Conservation (phyloP, 2,888 invertebrate genomes). For the Cyclophora albipunctata region DNA sequence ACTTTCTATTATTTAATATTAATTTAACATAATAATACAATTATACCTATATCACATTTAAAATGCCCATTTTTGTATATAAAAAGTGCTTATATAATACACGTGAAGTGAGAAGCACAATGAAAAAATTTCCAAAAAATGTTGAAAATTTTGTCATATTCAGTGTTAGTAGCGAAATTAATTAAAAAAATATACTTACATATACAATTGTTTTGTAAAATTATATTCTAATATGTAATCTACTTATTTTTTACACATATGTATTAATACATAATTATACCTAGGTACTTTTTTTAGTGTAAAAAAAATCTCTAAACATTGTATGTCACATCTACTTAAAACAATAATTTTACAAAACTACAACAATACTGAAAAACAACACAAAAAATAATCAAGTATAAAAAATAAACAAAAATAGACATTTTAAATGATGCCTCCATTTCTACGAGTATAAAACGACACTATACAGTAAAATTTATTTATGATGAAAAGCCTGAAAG, state of each 20-base stretch:
- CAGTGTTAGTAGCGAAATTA: constrained; percentile 50
- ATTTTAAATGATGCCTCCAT: constrained; percentile 67
- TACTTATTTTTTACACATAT: constrained; percentile 6
- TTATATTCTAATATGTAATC: constrained; percentile 12
- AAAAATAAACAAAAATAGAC: constrained; percentile 42
- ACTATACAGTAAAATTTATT: constrained; percentile 4
- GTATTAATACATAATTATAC: constrained; percentile 11
- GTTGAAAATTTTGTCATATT: constrained; percentile 31
- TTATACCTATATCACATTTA: constrained; percentile 26
- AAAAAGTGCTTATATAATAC: constrained; percentile 24
- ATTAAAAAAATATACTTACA: constrained; percentile 11
- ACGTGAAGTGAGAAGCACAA: constrained; percentile 36
- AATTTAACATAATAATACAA: constrained; percentile 6
- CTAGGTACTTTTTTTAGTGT: too few species aligned
- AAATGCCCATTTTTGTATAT: constrained; percentile 70
- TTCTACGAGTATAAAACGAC: constrained; percentile 57
- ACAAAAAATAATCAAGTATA: constrained; percentile 19
- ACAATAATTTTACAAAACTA: constrained; percentile 28
- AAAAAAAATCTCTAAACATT: neutral
- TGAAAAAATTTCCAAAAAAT: constrained; percentile 39
- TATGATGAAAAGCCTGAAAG: constrained; percentile 43
- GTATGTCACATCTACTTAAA: neutral
- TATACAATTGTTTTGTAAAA: constrained; percentile 22
- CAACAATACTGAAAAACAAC: constrained; percentile 19
- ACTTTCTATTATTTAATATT: constrained; percentile 10